phyloP scores from a whole-genome alignment of 53 echinoderm and acorn worm genomes.

The Antedon mediterranea region DNA sequence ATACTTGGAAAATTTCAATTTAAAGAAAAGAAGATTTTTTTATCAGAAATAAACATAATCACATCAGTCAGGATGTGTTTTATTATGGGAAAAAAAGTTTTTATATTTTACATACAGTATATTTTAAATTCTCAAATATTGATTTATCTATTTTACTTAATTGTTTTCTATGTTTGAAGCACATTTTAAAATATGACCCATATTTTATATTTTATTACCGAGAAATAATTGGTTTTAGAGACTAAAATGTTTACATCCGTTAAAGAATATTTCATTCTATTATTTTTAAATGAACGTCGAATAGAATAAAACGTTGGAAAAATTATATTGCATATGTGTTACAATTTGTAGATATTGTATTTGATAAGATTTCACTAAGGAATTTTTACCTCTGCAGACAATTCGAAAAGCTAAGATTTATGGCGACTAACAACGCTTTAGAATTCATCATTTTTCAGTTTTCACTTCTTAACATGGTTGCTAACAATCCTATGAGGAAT shows the following conservation, averaged over 20 bases:
- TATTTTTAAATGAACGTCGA: not conserved
- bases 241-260: not conserved
- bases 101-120: not conserved
- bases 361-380: not conserved
- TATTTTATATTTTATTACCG: not conserved
- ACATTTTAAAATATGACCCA: not conserved
- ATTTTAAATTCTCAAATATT: not conserved
- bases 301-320: not conserved
- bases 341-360: not conserved
- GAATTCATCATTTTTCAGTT: not conserved
- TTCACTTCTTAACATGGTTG: not conserved
- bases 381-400: not conserved
- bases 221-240: not conserved
- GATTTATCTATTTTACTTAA: not conserved
- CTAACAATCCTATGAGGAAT: not conserved
- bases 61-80: not conserved
- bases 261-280: not conserved
- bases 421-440: not conserved
- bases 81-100: not conserved
- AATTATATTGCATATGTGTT: not conserved
- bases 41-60: not conserved
- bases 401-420: not conserved
- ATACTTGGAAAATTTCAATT: not conserved
- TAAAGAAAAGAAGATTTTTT: not conserved
- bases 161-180: no score